Evolutionary conservation across 1,140 invertebrate species (phyloP).

Genomic region (Parasteatoda tepidariorum): DNA sequence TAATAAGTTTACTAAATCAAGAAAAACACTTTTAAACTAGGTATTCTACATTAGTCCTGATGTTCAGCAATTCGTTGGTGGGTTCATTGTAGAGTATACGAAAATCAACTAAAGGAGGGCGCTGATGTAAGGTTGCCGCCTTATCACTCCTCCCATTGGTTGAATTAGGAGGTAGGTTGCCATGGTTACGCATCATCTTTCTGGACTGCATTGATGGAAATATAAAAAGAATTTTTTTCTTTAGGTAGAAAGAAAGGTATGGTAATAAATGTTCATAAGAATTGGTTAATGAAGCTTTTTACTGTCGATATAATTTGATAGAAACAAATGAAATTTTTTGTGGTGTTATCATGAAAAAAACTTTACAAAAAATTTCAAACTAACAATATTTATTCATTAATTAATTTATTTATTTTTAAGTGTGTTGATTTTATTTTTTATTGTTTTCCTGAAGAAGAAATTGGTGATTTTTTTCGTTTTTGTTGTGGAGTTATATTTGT

Average conservation of each 20-base stretch:
- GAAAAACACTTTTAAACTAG: background rate
- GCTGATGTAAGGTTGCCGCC: constrained; percentile 30
- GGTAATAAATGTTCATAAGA: background rate
- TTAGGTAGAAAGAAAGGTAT: background rate
- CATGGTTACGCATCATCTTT: constrained; percentile 46
- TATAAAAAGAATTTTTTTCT: too few relatives aligned
- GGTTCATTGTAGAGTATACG: background rate
- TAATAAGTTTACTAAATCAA: too few relatives aligned
- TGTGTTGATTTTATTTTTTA: background rate
- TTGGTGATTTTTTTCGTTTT: too few relatives aligned
- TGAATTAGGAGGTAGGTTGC: background rate
- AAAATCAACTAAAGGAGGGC: background rate
- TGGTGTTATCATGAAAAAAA: background rate
- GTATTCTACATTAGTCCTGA: background rate
- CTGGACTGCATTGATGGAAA: background rate
- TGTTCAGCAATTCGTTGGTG: constrained; percentile 11
- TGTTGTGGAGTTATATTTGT: too few relatives aligned
- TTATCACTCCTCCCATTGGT: constrained; percentile 19
- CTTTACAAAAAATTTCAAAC: background rate
- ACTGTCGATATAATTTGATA: background rate
- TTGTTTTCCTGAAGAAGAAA: background rate
- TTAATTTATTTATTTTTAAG: background rate
- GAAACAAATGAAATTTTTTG: background rate
- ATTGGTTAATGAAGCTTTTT: background rate
- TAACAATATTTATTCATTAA: background rate